Base-by-base conservation (phyloP, 2,113 vertebrate species). In the Indicator indicator region DNA sequence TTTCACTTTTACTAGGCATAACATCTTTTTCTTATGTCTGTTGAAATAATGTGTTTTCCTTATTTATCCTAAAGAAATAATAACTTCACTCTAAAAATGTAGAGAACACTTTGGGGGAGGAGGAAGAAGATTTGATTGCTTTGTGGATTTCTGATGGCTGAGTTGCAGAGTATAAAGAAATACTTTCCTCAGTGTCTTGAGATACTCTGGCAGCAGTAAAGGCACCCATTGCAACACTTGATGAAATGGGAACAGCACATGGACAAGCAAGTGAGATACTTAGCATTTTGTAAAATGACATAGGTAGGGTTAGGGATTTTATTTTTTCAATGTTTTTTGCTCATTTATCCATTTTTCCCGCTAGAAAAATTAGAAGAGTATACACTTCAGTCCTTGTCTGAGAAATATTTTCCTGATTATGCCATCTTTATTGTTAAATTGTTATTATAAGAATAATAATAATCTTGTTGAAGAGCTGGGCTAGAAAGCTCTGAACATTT, bases 61-160 rank as follows among this genome's bases (percentile, higher is more conserved):
- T 46, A 38, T 28, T 69, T 55, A 9, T 83, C 26, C 16, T 38
- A 54, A 73, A 67, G 42, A 82, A 81, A 55, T 50, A 54, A 30
- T n/a, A 38, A 72, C 28, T 83, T 67, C 9, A 17, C n/a, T 52
- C 36, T 70, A 68, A 90, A 89, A 74, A 60, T 20, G 20, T 32
- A 19, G 20, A 54, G 54, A 50, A 71, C 1, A 5, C 9, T 70
- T 65, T 27, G 48, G 40, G 28, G 75, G 38, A 70, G 18, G 12
- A 80, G 21, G 28, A 84, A 60, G 71, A 84, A 77, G 64, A 86
- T 93, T 26, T 88, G 86, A 68, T 52, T 86, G 95, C 74, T 87
- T 50, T 50, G 12, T 78, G 73, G 78, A 65, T 96, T 91, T 91
- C 81, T 95, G 81, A 76, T 89, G 89, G 75, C 75, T 17, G 52